phyloP scores from a whole-genome alignment of 2,888 invertebrate genomes.

The Cheilosia scutellata region DNA sequence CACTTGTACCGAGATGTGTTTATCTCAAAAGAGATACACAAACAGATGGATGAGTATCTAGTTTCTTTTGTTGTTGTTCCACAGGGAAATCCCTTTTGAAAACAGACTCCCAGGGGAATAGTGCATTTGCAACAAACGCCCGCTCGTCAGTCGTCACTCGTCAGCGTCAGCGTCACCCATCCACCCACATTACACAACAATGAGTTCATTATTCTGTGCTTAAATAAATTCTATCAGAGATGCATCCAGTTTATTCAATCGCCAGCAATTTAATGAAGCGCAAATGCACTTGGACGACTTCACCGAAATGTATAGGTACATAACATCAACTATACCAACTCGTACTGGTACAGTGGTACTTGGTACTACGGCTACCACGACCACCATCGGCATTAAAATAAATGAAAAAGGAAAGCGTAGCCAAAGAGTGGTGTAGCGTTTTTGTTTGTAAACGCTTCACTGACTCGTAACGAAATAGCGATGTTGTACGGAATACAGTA shows the following conservation, averaged over 20 bases:
- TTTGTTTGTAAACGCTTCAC: constrained; percentile 51
- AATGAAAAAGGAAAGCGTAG: constrained; percentile 46
- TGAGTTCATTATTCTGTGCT: constrained; percentile 49
- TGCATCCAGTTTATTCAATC: constrained; percentile 44
- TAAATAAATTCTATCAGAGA: constrained; percentile 47
- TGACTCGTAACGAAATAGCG: constrained; percentile 37
- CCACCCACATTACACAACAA: constrained; percentile 29
- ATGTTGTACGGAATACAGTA: neutral
- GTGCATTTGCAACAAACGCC: constrained; percentile 30
- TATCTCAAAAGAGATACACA: neutral
- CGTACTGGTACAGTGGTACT: neutral
- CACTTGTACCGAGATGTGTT: neutral
- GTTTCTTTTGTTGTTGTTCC: neutral
- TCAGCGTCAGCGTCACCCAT: neutral
- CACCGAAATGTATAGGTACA: neutral
- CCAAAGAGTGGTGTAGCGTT: constrained; percentile 32
- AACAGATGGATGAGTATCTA: constrained; percentile 10
- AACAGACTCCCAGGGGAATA: neutral
- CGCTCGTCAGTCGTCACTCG: no score
- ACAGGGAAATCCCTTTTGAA: no score
- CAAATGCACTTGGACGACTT: constrained; percentile 51
- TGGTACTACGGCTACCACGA: neutral
- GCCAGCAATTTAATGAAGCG: constrained; percentile 57
- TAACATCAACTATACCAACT: neutral
- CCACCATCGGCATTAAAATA: neutral